These are phyloP conservation scores for Erinaceus europaeus DNA, from an alignment of 2,113 vertebrate genomes.

Conservation along the genomic window DNA sequence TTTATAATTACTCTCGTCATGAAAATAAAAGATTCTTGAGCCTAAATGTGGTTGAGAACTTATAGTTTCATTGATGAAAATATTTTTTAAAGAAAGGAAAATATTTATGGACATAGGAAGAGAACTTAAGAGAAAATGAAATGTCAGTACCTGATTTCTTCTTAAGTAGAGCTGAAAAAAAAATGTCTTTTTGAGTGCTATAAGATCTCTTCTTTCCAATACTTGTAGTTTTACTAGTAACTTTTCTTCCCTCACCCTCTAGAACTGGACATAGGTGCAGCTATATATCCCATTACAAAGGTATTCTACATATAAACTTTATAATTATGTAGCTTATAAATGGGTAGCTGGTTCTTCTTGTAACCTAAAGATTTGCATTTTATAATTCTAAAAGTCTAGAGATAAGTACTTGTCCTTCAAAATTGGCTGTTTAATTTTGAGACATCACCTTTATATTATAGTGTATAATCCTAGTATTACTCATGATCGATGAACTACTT, in stretches of 20 bases:
- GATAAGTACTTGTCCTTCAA: neutral
- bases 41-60: neutral
- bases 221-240: slow-evolving; percentile 7
- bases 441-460: neutral
- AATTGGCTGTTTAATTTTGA: slow-evolving; percentile 27
- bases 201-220: neutral
- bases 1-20: neutral
- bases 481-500: neutral
- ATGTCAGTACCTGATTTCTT: slow-evolving; percentile 5
- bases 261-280: neutral
- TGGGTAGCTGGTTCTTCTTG: slow-evolving; percentile 21
- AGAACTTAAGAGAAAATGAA: neutral
- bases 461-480: neutral
- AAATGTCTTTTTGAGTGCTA: neutral
- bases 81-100: too few relatives aligned
- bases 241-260: slow-evolving; percentile 28
- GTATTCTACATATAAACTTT: slow-evolving; percentile 12
- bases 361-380: neutral
- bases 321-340: slow-evolving; percentile 21
- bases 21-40: slow-evolving; percentile 6
- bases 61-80: slow-evolving; percentile 29
- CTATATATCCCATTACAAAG: slow-evolving; percentile 16
- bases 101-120: too few relatives aligned
- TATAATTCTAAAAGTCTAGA: neutral
- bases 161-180: neutral